Conservation (phyloP, 1,140 invertebrate genomes). For the Drosophila sproati region DNA sequence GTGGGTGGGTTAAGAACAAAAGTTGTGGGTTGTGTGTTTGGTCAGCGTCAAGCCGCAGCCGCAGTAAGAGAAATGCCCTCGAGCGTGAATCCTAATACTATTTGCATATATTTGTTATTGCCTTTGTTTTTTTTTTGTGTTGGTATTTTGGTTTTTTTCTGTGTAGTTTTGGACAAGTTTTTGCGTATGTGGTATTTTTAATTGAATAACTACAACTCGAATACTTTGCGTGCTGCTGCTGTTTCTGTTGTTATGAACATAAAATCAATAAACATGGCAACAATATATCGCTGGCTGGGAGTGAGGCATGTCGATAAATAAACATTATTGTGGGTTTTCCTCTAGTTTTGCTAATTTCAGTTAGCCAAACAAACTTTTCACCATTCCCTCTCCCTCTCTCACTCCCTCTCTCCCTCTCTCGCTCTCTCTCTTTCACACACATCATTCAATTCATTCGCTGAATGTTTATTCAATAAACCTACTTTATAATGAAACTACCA, state of each 20-base stretch:
- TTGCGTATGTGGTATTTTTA: conserved; percentile 62
- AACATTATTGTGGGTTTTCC: conserved; percentile 23
- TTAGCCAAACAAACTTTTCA: conserved; percentile 25
- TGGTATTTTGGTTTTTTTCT: conserved; percentile 15
- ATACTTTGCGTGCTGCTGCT: conserved; percentile 41
- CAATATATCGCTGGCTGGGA: background rate
- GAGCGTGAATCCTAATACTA: conserved; percentile 60
- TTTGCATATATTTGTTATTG: conserved; percentile 65
- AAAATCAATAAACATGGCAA: conserved; percentile 21
- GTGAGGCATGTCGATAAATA: conserved; percentile 26
- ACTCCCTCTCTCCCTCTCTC: too few relatives aligned
- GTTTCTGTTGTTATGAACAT: conserved; percentile 8
- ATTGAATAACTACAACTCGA: conserved; percentile 72
- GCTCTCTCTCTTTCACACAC: too few relatives aligned
- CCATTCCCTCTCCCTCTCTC: background rate
- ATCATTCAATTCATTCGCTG: conserved; percentile 2
- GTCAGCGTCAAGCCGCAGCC: conserved; percentile 38
- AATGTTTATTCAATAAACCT: conserved; percentile 58
- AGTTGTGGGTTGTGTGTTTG: conserved; percentile 39
- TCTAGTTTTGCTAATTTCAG: conserved; percentile 38
- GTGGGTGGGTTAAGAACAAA: conserved; percentile 15
- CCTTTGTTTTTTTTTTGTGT: conserved; percentile 17
- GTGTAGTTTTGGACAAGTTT: conserved; percentile 40
- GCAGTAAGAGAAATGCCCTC: conserved; percentile 18
- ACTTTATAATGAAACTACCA: conserved; percentile 73